Percentiles rank a stretch among this genome's conserved stretches.
Evolutionary conservation across 2,888 invertebrate genomes (phyloP).

Genomic region (Nymphalis c-album): DNA sequence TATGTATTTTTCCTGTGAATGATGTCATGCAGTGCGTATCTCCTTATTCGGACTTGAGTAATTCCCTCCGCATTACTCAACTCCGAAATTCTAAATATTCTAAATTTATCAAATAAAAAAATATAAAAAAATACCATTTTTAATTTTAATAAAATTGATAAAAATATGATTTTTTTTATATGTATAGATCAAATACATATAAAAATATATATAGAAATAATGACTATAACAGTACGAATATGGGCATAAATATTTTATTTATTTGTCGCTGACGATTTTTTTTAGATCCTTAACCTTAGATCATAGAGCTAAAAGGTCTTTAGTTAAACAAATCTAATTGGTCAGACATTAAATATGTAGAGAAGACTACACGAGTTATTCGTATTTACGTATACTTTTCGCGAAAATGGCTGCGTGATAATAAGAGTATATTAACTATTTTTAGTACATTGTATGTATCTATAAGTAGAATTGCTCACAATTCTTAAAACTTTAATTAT

Average conservation of each 20-base stretch:
- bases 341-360: too few relatives aligned
- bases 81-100: background rate
- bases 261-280: too few relatives aligned
- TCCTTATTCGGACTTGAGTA: slow-evolving; percentile 10
- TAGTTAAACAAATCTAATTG: too few relatives aligned
- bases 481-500: background rate
- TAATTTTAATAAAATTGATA: too few relatives aligned
- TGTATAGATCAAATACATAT: background rate
- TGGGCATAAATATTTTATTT: too few relatives aligned
- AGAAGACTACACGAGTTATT: too few relatives aligned
- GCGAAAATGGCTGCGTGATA: background rate
- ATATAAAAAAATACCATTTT: background rate
- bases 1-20: slow-evolving; percentile 10
- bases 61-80: background rate
- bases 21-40: background rate
- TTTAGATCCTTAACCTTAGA: too few relatives aligned
- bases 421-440: background rate
- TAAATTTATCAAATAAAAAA: background rate
- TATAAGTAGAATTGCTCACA: background rate
- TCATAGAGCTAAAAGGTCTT: too few relatives aligned
- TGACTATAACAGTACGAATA: too few relatives aligned
- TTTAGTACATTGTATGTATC: background rate
- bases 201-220: too few relatives aligned
- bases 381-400: background rate
- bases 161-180: background rate